Base-by-base conservation (phyloP, 2,113 vertebrate genomes). In the Acrocephalus arundinaceus region DNA sequence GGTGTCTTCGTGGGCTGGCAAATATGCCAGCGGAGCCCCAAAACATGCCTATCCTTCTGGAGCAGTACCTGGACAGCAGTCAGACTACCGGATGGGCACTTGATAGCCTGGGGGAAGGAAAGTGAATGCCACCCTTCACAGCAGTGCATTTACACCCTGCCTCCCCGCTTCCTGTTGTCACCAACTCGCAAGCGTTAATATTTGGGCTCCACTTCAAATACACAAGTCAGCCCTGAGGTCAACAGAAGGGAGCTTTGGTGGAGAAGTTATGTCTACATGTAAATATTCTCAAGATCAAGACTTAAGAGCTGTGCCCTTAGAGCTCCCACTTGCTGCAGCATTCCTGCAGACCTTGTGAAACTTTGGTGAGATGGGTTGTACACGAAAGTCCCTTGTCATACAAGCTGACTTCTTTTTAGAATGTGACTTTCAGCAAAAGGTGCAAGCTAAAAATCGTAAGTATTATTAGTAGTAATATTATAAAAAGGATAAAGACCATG, bases 111-210 rank as follows among this genome's bases (percentile, higher is more conserved):
- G 8, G 16, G 8, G 16, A 31, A 62, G 51, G 37, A 77, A 74
- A 90, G 67, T 4, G 1, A 86, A 52, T 3, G 3, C 8, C 39
- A 49, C 9, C 14, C 31, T 87, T 16, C 1, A 1, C 20, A 72
- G 52, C 22, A n/a, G 7, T 8, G 17, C 45, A 35, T 15, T 67
- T 28, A n/a, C 13, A 89, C 5, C n/a, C 74, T n/a, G 31, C 25
- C 21, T 75, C 20, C 23, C 23, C 5, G 3, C 3, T 13, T 58
- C 19, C 39, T 23, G 20, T 2, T 3, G 37, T 45, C 61, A 71
- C 24, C 73, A 78, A 27, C 10, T 66, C 4, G 0, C 0, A 0
- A 68, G 18, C 0, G 0, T 23, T 74, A 73, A 31, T 18, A 67
- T 30, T 23, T 71, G 35, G 12, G 48, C 39, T 81, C 16, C 52